Conservation (phyloP, 1,140 invertebrate genomes). For the Orius insidiosus region DNA sequence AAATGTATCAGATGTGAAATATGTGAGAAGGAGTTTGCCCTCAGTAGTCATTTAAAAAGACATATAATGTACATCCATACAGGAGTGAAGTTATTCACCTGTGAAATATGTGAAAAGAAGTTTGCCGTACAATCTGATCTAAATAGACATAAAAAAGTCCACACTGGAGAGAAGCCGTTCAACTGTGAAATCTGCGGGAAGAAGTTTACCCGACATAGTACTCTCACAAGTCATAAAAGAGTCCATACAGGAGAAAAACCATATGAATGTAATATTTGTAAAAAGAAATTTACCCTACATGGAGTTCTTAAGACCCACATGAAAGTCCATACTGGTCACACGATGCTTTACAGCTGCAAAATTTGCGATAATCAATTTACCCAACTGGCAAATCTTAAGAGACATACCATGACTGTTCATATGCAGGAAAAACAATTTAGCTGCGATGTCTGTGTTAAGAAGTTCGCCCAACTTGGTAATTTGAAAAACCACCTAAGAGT, state of each 20-base stretch:
- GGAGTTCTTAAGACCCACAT: conserved; percentile 19
- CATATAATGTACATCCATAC: conserved; percentile 12
- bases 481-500: no score
- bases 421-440: conserved; percentile 17
- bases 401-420: conserved; percentile 17
- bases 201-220: conserved; percentile 1
- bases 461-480: no score
- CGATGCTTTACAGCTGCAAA: conserved; percentile 22
- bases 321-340: conserved; percentile 26
- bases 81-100: conserved; percentile 19
- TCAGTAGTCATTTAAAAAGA: background rate
- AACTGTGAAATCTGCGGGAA: conserved; percentile 13
- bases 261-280: conserved; percentile 23
- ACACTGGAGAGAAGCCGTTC: conserved; percentile 17
- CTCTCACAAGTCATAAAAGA: conserved; percentile 18
- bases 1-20: conserved; percentile 22
- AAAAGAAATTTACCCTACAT: conserved; percentile 15
- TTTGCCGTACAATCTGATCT: conserved; percentile 29
- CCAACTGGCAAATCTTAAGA: conserved; percentile 22
- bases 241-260: conserved; percentile 22
- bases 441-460: no score
- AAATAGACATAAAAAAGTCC: conserved; percentile 23
- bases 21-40: conserved; percentile 20
- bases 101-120: conserved; percentile 15
- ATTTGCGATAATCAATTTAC: conserved; percentile 22